Evolutionary conservation across 2,888 invertebrate genomes (phyloP), one percentile per base, ranked within the genome.

Genomic region (Drosophila demipolita): DNA sequence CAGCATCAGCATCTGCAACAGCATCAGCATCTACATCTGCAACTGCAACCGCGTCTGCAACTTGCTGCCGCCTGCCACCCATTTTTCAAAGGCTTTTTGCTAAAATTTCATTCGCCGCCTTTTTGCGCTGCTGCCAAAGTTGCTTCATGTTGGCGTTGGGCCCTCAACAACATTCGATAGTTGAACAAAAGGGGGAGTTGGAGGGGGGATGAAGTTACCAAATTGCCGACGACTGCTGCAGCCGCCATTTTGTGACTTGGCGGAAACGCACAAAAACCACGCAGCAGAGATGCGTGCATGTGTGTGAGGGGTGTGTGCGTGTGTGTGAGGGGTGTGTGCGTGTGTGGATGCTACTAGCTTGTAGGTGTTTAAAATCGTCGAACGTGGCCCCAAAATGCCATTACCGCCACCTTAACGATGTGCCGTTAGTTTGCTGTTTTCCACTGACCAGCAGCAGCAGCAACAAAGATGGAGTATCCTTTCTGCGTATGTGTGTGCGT

Each of bases 201-300:
- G 36, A 12, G 52, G 26, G 40, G 49, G 26, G 58, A 9, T 40
- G 74, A 83, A 77, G 80, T 89, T 89, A 76, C 86, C 86, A 89
- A 87, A 82, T 80, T 67, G 79, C 67, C 80, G 71, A 77, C 79
- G 81, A 81, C 78, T 71, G 72, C 67, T 38, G 55, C 62, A 59
- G 86, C 81, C 89, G 89, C 87, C 89, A 87, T 87, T 89, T 87
- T 89, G 87, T 75, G 87, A 87, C 89, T 85, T 89, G 85, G 87
- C 76, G 89, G 85, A 84, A 87, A 74, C 60, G 55, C 60, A 67
- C 62, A 60, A 66, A 73, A 53, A 67, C 66, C 60, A 59, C 48
- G 53, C 58, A 45, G 20, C 33, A 48, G 40, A 48, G 20, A 23
- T 54, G 65, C 20, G 45, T 45, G 17, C 8, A 38, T 17, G 38